Base-by-base conservation (phyloP, 2,797 vertebrate species). In the Ibycter americanus region DNA sequence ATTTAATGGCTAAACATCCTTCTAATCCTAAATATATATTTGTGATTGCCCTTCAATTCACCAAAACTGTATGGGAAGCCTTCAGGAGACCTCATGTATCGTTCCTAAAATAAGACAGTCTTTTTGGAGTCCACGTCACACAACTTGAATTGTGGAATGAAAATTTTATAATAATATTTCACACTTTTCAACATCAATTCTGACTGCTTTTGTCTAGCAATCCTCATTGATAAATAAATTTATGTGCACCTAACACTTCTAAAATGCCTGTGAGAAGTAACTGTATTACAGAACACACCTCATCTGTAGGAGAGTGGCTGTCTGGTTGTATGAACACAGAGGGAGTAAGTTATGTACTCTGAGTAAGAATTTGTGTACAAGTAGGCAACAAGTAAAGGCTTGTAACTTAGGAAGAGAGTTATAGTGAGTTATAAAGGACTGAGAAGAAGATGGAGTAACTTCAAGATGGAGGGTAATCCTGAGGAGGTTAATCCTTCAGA, bases 11-110 rank as follows among this genome's bases (percentile, higher is more conserved):
- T 55, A 97, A 94, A 81, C 14, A 40, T 49, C 6, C 49, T 93
- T 93, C 82, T 95, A 79, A 65, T 46, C 9, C 23, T 65, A 83
- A 74, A 83, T 40, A 81, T 80, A 51, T 71, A 93, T 68, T 94
- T 89, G 40, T 58, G 80, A 83, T 90, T 92, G 49, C 81, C 9
- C 46, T 95, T 72, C 42, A 80, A 32, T 95, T 94, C 44, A 91
- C 55, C 12, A 46, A 56, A 90, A 63, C 5, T 1, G 74, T 71
- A 91, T 34, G 17, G 32, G 27, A 86, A 91, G 26, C 21, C 38
- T 59, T 62, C 21, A 49, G 40, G 18, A 51, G 14, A 56, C 23
- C 81, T 21, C 58, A 51, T 38, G 4, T 56, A 71, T 65, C 71
- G 71, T 56, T 73, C 40, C 91, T 61, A 86, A 81, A 80, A 90